Evolutionary conservation across 2,113 vertebrate species (phyloP), one percentile per base, ranked within the genome.

Genomic region (Coryphaenoides rupestris): DNA sequence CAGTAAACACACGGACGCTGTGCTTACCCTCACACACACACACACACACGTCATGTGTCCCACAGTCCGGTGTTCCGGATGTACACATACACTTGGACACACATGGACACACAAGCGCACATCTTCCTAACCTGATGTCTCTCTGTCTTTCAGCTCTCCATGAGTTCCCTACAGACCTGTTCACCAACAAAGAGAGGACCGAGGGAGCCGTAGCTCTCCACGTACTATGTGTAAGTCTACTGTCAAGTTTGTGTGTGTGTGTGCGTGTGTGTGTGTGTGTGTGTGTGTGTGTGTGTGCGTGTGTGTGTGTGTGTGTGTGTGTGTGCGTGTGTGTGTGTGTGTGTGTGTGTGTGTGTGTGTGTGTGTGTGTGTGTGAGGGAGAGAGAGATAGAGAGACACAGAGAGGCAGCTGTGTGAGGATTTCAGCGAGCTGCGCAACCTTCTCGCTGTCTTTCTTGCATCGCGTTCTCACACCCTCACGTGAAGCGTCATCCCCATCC

Each of bases 131-230:
- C 47, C 15, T 14, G 63, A 6, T 71, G 19, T 80, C 66, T 86
- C 69, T 78, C 12, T 82, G 19, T 89, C 68, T 80, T 89, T 19
- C 85, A 98, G 95, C 94, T 75, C 88, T 98, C 70, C 92, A 94
- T 17, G 95, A 98, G 75, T 96, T 98, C 80, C 95, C 95, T 0
- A 89, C 79, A 46, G 95, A 98, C 86, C 88, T 96, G 87, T 98
- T 98, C 84, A 93, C 93, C 0, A 85, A 96, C 0, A 88, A 92
- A 58, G 89, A 94, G 66, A 82, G 95, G 69, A 89, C 90, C 15
- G 93, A 93, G 21, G 95, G 95, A 79, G 95, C 94, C 0, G 90
- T 98, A 68, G 78, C 92, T n/a, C 89, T 98, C 21, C 95, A 98
- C 0, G 92, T 95, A 70, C 84, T 98, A n/a, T 96, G 93, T 86